A percentile compares a stretch with the other conserved stretches of the same genome.
Evolutionary conservation across 1,140 invertebrate genomes (phyloP).

Genomic region (Steinernema khuongi): DNA sequence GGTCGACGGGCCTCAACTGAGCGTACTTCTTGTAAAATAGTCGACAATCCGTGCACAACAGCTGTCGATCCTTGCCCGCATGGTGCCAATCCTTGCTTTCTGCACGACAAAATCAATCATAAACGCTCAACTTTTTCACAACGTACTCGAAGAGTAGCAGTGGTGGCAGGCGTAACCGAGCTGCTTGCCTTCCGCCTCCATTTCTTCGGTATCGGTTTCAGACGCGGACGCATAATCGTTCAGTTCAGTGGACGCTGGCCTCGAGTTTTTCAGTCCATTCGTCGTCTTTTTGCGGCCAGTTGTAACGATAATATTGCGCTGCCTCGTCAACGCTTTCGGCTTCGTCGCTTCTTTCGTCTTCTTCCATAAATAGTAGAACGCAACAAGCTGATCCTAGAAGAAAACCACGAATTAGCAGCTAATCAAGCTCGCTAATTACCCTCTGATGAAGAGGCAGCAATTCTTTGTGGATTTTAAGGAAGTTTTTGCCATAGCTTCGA

Average conservation of each 20-base stretch:
- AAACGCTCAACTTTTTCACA: constrained; percentile 25
- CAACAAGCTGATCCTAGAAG: constrained; percentile 81
- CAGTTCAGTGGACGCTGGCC: constrained; percentile 43
- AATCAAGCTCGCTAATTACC: constrained; percentile 62
- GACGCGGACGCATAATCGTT: constrained; percentile 60
- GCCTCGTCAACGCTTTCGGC: constrained; percentile 51
- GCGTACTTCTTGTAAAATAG: constrained; percentile 77
- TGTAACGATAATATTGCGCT: constrained; percentile 28
- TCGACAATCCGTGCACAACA: constrained; percentile 76
- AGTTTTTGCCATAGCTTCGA: constrained; percentile 96
- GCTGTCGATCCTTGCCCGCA: constrained; percentile 69
- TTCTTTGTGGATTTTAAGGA: constrained; percentile 93
- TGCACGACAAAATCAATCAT: constrained; percentile 52
- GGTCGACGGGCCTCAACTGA: constrained; percentile 67
- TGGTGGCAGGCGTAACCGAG: constrained; percentile 63
- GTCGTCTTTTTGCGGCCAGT: constrained; percentile 25
- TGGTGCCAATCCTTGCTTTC: constrained; percentile 72
- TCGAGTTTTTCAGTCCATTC: constrained; percentile 34
- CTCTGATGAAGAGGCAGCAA: constrained; percentile 91
- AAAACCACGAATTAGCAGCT: constrained; percentile 31
- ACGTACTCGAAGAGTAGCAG: constrained; percentile 68
- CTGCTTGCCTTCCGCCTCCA: constrained; percentile 72
- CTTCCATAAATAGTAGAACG: constrained; percentile 99
- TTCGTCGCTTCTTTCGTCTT: constrained; percentile 92
- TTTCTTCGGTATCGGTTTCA: constrained; percentile 86